phyloP scores from a whole-genome alignment of 2,888 invertebrate species.

The Fragum sueziense region DNA sequence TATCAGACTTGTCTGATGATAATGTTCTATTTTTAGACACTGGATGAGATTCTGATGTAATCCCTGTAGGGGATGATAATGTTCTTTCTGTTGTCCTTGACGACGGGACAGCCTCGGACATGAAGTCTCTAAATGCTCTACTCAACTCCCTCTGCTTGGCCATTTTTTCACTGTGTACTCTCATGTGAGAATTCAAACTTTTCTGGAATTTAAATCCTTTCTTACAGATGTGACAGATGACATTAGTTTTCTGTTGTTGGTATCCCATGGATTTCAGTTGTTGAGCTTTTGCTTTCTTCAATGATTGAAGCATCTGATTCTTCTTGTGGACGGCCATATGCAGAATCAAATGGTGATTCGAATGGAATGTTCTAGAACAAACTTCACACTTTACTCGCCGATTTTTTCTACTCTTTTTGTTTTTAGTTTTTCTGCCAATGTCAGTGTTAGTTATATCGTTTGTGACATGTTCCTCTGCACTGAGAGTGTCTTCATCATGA shows the following conservation, averaged over 20 bases:
- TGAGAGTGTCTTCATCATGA: not conserved
- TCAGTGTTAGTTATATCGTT: not conserved
- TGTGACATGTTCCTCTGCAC: not conserved
- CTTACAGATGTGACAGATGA: constrained; percentile 53
- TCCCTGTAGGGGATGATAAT: not conserved
- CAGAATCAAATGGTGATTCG: constrained; percentile 53
- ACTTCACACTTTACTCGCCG: constrained; percentile 56
- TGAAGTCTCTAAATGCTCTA: constrained; percentile 53
- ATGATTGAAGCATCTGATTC: constrained; percentile 47
- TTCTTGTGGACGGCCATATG: constrained; percentile 59
- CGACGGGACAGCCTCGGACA: constrained; percentile 42
- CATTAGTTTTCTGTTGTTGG: constrained; percentile 38
- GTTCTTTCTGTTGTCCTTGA: constrained; percentile 5
- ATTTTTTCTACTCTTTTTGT: not conserved
- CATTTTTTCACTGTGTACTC: constrained; percentile 58
- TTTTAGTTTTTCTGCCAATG: not conserved
- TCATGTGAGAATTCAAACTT: constrained; percentile 60
- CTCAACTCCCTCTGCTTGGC: constrained; percentile 45
- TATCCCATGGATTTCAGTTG: constrained; percentile 53
- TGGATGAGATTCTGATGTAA: not conserved
- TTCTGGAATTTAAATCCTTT: constrained; percentile 58
- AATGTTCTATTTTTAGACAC: not conserved
- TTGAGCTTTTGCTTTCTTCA: constrained; percentile 56
- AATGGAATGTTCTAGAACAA: constrained; percentile 52
- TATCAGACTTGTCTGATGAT: not conserved